phyloP scores from a whole-genome alignment of 2,888 invertebrate species.

The Leptopilina drosophilae region DNA sequence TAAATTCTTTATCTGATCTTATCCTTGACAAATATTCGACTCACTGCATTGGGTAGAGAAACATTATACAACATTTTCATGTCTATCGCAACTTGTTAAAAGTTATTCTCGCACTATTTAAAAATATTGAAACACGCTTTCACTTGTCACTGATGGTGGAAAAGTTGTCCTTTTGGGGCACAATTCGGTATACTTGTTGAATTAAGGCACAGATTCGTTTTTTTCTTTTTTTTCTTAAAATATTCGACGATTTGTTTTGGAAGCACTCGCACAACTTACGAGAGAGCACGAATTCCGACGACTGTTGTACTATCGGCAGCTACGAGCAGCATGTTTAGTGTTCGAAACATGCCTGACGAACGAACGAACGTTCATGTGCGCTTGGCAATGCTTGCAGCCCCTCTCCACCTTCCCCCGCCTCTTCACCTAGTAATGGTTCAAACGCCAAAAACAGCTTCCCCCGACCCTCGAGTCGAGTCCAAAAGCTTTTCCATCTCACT shows the following conservation, averaged over 20 bases:
- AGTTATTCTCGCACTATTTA: conserved; percentile 35
- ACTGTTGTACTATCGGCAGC: conserved; percentile 63
- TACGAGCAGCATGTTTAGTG: conserved; percentile 73
- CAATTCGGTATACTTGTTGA: not conserved
- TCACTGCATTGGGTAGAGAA: not conserved
- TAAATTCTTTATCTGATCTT: conserved; percentile 22
- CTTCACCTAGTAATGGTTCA: not conserved
- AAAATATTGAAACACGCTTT: not conserved
- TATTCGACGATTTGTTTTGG: not conserved
- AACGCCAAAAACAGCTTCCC: conserved; percentile 41
- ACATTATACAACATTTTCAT: not conserved
- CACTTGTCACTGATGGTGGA: conserved; percentile 1
- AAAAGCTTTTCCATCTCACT: conserved; percentile 49
- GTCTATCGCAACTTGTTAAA: conserved; percentile 38
- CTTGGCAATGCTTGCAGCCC: conserved; percentile 41
- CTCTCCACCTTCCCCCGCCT: conserved; percentile 39
- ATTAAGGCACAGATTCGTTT: not conserved
- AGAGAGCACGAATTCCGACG: not conserved
- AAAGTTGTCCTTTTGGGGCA: not conserved
- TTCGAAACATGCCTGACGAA: conserved; percentile 71
- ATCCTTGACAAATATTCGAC: not conserved
- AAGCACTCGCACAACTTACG: not conserved
- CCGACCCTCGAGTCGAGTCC: conserved; percentile 42
- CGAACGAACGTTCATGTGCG: conserved; percentile 50
- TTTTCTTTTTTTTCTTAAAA: not conserved